phyloP scores from a whole-genome alignment of 2,797 vertebrate species.

The Mionectes olivaceus region DNA sequence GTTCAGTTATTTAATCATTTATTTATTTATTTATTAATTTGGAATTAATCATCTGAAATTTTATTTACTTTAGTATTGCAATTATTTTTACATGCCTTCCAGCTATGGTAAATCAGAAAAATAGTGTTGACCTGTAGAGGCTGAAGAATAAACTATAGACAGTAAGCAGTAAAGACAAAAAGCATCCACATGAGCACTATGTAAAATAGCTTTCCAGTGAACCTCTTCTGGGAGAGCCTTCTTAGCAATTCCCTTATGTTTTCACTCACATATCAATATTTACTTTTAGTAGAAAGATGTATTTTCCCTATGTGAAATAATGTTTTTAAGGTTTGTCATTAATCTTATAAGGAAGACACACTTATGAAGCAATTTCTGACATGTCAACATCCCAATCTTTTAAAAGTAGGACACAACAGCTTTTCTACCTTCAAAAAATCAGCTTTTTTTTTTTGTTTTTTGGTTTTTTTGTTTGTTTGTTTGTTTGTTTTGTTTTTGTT shows the following conservation, averaged over 20 bases:
- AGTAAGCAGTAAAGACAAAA: not conserved
- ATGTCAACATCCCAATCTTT: not conserved
- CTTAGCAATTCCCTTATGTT: not conserved
- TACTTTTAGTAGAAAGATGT: not conserved
- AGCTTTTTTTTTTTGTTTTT: not conserved
- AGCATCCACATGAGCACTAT: not conserved
- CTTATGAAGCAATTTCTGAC: not conserved
- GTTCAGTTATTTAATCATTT: not conserved
- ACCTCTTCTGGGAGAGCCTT: not conserved
- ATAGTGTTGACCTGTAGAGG: fast-evolving
- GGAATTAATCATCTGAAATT: not conserved
- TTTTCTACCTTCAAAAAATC: not conserved
- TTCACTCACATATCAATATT: not conserved
- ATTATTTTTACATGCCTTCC: not conserved
- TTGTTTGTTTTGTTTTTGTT: no score
- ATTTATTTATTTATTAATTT: not conserved
- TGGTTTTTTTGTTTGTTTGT: not conserved
- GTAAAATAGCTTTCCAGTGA: not conserved
- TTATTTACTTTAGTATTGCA: not conserved
- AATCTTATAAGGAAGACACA: not conserved
- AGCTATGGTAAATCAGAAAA: not conserved
- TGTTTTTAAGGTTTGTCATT: not conserved
- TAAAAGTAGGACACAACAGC: not conserved
- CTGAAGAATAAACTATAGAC: not conserved
- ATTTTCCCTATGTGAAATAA: not conserved